Evolutionary conservation across 2,888 invertebrate species (phyloP).

Genomic region (Leptinotarsa rubiginosa): DNA sequence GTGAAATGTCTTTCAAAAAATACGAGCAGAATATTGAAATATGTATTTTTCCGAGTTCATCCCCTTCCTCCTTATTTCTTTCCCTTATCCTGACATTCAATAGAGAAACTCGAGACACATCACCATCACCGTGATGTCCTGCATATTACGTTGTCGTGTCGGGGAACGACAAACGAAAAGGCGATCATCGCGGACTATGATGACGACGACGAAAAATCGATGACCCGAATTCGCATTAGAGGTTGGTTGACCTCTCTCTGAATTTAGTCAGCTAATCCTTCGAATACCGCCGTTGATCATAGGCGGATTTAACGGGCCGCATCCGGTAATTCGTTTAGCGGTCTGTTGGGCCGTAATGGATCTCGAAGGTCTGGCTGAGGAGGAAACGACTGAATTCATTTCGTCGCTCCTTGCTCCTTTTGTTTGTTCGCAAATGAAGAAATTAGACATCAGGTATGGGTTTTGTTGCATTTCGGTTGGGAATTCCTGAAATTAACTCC

Average conservation of each 20-base stretch:
- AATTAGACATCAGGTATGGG: too few species aligned
- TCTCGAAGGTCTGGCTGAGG: not conserved
- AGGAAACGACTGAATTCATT: not conserved
- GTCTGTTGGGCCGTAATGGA: conserved; percentile 14
- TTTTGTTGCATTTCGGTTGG: too few species aligned
- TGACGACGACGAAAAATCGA: conserved; percentile 33
- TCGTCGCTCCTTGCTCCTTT: not conserved
- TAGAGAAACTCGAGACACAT: conserved; percentile 22
- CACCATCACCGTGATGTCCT: not conserved
- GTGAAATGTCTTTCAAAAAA: too few species aligned
- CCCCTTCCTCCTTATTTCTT: too few species aligned
- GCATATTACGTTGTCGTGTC: conserved; percentile 28
- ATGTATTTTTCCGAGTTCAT: too few species aligned
- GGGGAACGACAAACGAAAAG: conserved; percentile 10
- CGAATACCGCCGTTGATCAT: conserved; percentile 23
- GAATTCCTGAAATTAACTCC: too few species aligned
- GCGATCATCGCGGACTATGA: too few species aligned
- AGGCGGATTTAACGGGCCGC: conserved; percentile 20
- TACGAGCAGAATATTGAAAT: too few species aligned
- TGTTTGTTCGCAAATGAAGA: not conserved
- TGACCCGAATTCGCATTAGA: conserved; percentile 37
- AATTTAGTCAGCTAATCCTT: conserved; percentile 29
- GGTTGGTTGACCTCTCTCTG: conserved; percentile 40
- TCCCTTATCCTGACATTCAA: too few species aligned
- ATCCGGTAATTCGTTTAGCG: conserved; percentile 18